Conservation (phyloP, 2,113 vertebrate genomes). For the Passer montanus region DNA sequence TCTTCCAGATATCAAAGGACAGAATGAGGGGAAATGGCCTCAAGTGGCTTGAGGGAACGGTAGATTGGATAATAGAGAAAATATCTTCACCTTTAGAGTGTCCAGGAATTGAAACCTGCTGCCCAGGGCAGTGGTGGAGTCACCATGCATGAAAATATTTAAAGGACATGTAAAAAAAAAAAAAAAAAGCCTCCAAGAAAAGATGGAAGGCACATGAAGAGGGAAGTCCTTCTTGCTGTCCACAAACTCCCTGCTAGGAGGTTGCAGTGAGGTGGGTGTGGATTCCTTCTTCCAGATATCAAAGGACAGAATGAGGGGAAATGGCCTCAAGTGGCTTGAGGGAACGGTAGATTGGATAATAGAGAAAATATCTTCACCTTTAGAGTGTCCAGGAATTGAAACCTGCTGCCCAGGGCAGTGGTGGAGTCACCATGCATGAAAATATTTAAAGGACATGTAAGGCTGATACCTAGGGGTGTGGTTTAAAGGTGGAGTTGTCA, state of each 20-base stretch:
- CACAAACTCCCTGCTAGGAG: accelerated
- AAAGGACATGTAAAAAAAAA: not conserved
- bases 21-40: not conserved
- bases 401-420: not conserved
- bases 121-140: not conserved
- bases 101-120: not conserved
- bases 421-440: not conserved
- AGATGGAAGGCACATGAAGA: not conserved
- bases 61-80: not conserved
- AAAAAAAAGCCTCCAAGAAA: not conserved
- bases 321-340: accelerated
- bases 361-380: not conserved
- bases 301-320: not conserved
- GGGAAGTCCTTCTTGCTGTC: accelerated
- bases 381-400: accelerated
- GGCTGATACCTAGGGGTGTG: accelerated
- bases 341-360: accelerated
- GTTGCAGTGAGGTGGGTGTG: accelerated
- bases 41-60: accelerated
- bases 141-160: not conserved
- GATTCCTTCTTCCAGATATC: not conserved
- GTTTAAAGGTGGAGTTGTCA: accelerated
- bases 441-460: not conserved
- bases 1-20: not conserved
- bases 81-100: accelerated